Evolutionary conservation across 2,113 vertebrate genomes (phyloP).

Genomic region (Callopanchax toddi): DNA sequence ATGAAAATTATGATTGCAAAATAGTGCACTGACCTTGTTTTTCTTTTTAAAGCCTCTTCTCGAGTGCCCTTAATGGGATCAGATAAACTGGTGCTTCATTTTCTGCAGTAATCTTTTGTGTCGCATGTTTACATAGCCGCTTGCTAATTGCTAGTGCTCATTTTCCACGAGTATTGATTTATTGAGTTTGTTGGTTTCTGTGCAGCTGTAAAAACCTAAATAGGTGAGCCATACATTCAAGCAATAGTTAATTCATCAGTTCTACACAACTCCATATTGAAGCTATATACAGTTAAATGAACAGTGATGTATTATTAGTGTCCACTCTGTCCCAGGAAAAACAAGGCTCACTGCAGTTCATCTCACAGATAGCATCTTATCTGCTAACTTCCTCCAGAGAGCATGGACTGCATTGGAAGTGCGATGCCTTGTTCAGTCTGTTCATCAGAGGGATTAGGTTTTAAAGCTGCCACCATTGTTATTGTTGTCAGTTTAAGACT

Average conservation of each 20-base stretch:
- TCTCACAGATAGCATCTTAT: constrained; percentile 64
- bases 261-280: too few relatives aligned
- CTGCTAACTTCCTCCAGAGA: constrained; percentile 41
- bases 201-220: background rate
- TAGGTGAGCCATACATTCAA: background rate
- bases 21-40: background rate
- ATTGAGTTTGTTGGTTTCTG: constrained; percentile 1
- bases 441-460: constrained; percentile 45
- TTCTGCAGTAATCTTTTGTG: background rate
- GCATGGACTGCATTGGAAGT: constrained; percentile 23
- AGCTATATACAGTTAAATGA: too few relatives aligned
- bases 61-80: background rate
- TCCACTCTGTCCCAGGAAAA: constrained; percentile 35
- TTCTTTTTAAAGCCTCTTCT: too few relatives aligned
- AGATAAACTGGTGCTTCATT: background rate
- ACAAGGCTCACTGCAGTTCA: constrained; percentile 28
- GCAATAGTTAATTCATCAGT: too few relatives aligned
- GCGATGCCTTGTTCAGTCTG: constrained; percentile 32
- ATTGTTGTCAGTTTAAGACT: constrained; percentile 24
- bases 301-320: background rate
- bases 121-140: background rate
- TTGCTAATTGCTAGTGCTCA: background rate
- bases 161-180: background rate
- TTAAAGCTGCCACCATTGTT: constrained; percentile 25
- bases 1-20: background rate